Conservation (phyloP, 1,140 invertebrate species). For the Drosophila chauvacae region DNA sequence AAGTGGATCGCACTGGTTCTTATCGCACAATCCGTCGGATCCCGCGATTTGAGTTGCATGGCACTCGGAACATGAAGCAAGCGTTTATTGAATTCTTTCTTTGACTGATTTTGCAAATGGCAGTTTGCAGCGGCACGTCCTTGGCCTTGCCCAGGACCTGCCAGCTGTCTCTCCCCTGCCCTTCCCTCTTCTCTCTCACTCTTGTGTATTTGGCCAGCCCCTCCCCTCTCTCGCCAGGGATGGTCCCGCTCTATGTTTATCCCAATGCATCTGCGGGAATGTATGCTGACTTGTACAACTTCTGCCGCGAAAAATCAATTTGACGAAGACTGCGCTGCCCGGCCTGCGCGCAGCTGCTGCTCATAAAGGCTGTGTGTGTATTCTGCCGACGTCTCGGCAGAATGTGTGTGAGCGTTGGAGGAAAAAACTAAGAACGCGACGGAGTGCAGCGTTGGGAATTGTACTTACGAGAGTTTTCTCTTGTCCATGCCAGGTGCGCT, state of each 20-base stretch:
- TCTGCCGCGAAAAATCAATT: constrained; percentile 78
- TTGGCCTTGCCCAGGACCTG: constrained; percentile 55
- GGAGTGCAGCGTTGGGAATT: constrained; percentile 23
- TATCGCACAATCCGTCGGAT: constrained; percentile 47
- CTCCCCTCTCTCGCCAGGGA: constrained; percentile 1
- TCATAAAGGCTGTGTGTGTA: constrained; percentile 42
- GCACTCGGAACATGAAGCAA: background rate
- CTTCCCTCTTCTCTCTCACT: background rate
- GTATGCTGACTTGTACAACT: constrained; percentile 35
- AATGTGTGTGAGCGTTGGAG: constrained; percentile 53
- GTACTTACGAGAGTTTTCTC: constrained; percentile 86
- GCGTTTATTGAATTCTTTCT: constrained; percentile 3
- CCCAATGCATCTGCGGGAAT: constrained; percentile 44
- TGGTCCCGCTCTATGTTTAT: constrained; percentile 49
- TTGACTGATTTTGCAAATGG: constrained; percentile 3
- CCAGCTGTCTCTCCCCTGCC: constrained; percentile 12
- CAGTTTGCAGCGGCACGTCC: constrained; percentile 26
- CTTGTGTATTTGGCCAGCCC: constrained; percentile 3
- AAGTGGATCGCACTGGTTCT: constrained; percentile 60
- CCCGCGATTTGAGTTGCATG: constrained; percentile 23
- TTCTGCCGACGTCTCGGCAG: constrained; percentile 26
- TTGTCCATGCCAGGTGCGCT: constrained; percentile 85
- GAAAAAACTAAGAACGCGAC: constrained; percentile 55
- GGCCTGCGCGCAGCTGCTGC: constrained; percentile 70
- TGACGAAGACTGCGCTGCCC: constrained; percentile 65